Percentiles rank a stretch among this genome's conserved stretches.
Conservation (phyloP, 2,113 vertebrate species). For the Myotis lucifugus region DNA sequence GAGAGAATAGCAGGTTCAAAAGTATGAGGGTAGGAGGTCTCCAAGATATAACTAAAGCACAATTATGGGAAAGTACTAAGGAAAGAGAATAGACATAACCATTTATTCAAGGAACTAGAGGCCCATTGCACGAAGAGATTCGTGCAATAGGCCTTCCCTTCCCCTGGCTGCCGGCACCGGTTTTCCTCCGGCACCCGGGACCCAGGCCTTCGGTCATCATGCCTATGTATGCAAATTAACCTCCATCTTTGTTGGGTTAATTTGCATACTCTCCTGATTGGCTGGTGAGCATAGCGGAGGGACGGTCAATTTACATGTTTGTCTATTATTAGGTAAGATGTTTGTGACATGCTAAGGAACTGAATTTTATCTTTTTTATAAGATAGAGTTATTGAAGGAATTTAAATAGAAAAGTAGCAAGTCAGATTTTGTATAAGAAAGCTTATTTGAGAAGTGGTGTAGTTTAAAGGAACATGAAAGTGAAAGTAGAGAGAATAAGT, state of each 20-base stretch:
- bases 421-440: background rate
- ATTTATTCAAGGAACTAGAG: background rate
- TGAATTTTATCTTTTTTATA: conserved; percentile 20
- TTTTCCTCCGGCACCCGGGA: too few relatives aligned
- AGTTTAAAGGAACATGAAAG: conserved; percentile 29
- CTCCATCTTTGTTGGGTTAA: too few relatives aligned
- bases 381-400: background rate
- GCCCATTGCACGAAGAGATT: too few relatives aligned
- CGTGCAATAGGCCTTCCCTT: too few relatives aligned
- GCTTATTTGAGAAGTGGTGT: conserved; percentile 28
- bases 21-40: background rate
- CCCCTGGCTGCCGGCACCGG: too few relatives aligned
- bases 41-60: background rate
- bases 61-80: background rate
- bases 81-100: background rate
- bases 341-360: background rate
- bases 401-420: conserved; percentile 33
- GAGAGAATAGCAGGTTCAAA: background rate
- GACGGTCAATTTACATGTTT: too few relatives aligned
- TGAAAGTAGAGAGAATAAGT: background rate
- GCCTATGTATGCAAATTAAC: too few relatives aligned
- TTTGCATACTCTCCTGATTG: too few relatives aligned
- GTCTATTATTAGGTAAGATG: background rate
- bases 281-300: too few relatives aligned
- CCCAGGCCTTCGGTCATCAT: too few relatives aligned